These are phyloP conservation scores for Drosophila nigricruria DNA, from an alignment of 2,888 invertebrate species.

Conservation along the genomic window DNA sequence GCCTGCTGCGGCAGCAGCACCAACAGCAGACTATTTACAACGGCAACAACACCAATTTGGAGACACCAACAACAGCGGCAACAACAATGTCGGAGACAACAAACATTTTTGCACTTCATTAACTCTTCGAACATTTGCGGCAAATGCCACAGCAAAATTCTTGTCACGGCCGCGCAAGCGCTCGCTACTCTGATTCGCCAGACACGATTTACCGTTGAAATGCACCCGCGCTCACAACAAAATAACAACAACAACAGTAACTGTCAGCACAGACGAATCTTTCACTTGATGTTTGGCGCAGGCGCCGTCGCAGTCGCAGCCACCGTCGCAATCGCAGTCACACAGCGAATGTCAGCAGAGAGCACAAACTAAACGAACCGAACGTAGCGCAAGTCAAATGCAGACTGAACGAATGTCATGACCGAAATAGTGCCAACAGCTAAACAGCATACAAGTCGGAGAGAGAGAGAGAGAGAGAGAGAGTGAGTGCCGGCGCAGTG, in stretches of 20 bases:
- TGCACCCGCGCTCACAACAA: constrained; percentile 31
- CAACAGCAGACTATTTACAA: constrained; percentile 32
- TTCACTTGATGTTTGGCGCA: constrained; percentile 45
- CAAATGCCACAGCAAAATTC: constrained; percentile 67
- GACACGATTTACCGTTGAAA: constrained; percentile 57
- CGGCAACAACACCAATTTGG: constrained; percentile 43
- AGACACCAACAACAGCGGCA: constrained; percentile 39
- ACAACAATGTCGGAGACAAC: constrained; percentile 29
- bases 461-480: constrained; percentile 19
- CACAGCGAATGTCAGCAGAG: constrained; percentile 25
- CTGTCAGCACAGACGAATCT: constrained; percentile 43
- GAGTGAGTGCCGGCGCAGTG: constrained; percentile 1
- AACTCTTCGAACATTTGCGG: constrained; percentile 70
- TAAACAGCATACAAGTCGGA: constrained; percentile 17
- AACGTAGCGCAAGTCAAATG: constrained; percentile 72
- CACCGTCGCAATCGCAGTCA: not conserved
- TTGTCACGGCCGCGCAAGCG: constrained; percentile 29
- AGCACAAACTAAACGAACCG: constrained; percentile 64
- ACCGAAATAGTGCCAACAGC: constrained; percentile 67
- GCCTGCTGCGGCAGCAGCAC: constrained; percentile 34
- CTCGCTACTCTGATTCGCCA: constrained; percentile 32
- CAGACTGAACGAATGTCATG: constrained; percentile 83
- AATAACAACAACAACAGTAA: constrained; percentile 27
- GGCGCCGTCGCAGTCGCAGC: constrained; percentile 15
- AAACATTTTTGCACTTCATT: constrained; percentile 79